A percentile compares a stretch with the other conserved stretches of the same genome.
Conservation (phyloP, 2,888 invertebrate genomes). For the Tiliacea aurago region DNA sequence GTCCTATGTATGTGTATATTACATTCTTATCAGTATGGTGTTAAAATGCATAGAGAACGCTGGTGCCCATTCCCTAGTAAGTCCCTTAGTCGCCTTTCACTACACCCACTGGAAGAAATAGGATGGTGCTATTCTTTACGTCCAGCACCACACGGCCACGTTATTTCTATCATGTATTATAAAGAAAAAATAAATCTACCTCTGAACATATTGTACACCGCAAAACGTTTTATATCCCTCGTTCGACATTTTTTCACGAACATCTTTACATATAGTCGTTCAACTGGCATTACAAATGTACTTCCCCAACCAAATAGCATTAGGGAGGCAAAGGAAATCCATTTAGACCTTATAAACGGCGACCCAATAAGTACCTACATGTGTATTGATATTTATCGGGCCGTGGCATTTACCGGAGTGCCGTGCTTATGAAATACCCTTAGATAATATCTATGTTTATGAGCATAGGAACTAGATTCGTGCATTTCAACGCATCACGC, state of each 20-base stretch:
- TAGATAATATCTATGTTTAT: constrained; percentile 42
- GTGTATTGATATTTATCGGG: constrained; percentile 59
- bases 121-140: too few relatives aligned
- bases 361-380: constrained; percentile 56
- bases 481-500: background rate
- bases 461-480: constrained; percentile 33
- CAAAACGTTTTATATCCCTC: constrained; percentile 14
- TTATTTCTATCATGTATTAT: background rate
- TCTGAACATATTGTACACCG: background rate
- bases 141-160: too few relatives aligned
- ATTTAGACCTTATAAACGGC: constrained; percentile 57
- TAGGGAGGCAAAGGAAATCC: constrained; percentile 58
- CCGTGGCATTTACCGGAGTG: constrained; percentile 44
- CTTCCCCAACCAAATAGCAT: constrained; percentile 51
- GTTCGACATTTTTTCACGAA: constrained; percentile 17
- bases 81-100: too few relatives aligned
- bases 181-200: background rate
- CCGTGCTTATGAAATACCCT: constrained; percentile 42
- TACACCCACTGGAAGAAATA: too few relatives aligned
- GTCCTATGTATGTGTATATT: too few relatives aligned
- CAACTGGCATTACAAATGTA: constrained; percentile 45
- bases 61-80: too few relatives aligned
- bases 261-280: constrained; percentile 34
- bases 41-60: too few relatives aligned
- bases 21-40: too few relatives aligned